phyloP scores from a whole-genome alignment of 2,888 invertebrate species.

The Anagyrus pseudococci region DNA sequence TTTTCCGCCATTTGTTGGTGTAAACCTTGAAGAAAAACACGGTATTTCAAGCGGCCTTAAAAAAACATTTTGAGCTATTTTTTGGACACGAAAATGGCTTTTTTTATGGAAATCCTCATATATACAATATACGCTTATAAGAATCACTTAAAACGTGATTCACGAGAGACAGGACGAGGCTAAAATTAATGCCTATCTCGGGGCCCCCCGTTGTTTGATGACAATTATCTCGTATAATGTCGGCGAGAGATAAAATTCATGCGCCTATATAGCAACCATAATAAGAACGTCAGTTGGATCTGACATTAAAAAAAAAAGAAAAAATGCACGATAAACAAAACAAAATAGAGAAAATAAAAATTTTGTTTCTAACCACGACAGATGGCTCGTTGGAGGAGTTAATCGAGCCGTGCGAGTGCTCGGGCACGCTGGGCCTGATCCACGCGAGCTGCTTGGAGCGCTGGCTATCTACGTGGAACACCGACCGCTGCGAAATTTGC shows the following conservation, averaged over 20 bases:
- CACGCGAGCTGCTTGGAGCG: conserved; percentile 66
- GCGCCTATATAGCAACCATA: no score
- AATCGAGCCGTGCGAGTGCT: conserved; percentile 66
- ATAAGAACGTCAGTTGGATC: neutral
- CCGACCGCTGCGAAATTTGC: conserved; percentile 66
- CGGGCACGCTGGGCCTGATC: conserved; percentile 65
- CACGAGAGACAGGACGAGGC: conserved; percentile 32
- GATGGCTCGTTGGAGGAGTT: conserved; percentile 62
- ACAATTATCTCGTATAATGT: neutral
- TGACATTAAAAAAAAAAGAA: conserved; percentile 1
- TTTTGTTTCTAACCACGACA: conserved; percentile 28
- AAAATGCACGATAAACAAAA: neutral
- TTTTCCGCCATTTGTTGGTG: no score
- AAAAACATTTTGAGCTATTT: no score
- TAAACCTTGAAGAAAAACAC: neutral
- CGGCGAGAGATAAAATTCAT: no score
- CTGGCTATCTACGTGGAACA: conserved; percentile 66
- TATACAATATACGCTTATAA: neutral
- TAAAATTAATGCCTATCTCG: conserved; percentile 33
- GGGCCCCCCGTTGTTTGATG: neutral
- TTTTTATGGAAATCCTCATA: no score
- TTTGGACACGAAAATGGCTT: no score
- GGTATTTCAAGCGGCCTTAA: neutral
- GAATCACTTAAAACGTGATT: conserved; percentile 26
- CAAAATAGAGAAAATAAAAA: neutral